Evolutionary conservation across 2,888 invertebrate species (phyloP), one percentile per base, ranked within the genome.

Genomic region (Nezara viridula): DNA sequence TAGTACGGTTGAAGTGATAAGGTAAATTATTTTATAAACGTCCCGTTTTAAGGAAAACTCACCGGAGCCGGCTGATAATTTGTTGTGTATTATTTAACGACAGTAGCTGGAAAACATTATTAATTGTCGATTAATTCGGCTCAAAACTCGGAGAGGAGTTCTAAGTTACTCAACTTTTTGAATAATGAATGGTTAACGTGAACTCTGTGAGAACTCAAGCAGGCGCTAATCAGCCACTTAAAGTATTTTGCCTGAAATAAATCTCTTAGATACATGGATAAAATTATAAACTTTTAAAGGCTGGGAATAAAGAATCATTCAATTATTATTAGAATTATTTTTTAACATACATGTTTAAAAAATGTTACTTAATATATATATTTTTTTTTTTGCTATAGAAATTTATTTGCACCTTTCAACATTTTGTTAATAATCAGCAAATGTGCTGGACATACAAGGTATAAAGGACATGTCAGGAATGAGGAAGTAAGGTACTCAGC

Each of bases 121-220:
- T 73, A 37, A 73, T 73, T 73, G 27, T 73, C 32, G 37, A 73
- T 37, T 73, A 73, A 73, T 32, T 19, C 32, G 37, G 32, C 37
- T 37, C 19, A 37, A 73, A 73, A 32, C 66, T 73, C 37, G 6
- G 32, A 73, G 32, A 73, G 37, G 14, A 73, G 66, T 73, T 73
- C 66, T 37, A 37, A 32, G 66, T 32, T 73, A 37, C 21, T 21
- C 66, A 73, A 73, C 32, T 32, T 73, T 73, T 73, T 73, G 66
- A 73, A 73, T 73, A 73, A 73, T 73, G 37, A 73, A 73, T 73
- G 19, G 66, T 73, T 37, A 73, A 73, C 19, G 37, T 73, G 66
- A 73, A 73, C 66, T 73, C 66, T 21, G 66, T 37, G 66, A 73
- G 66, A 73, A 19, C 9, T 6, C 19, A 19, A 73, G 6, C 37